Evolutionary conservation across 2,797 vertebrate genomes (phyloP), one percentile per base, ranked within the genome.

Genomic region (Vireo griseus): DNA sequence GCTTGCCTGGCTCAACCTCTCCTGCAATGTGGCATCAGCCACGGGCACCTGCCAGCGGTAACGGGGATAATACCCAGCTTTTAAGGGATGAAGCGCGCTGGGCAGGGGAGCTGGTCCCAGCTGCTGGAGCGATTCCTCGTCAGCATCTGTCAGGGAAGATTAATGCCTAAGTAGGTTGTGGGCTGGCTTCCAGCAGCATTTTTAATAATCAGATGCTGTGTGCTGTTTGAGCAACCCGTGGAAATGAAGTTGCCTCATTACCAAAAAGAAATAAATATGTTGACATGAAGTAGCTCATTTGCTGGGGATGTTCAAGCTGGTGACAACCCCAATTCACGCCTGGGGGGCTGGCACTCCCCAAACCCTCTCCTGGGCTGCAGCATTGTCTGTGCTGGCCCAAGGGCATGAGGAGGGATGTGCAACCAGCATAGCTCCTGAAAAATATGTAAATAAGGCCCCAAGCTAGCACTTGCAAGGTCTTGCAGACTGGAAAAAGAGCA

Each of bases 101-200:
- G 95, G 73, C 83, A 61, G 82, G 59, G 77, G 54, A 95, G 78
- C 88, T 3, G 24, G 57, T 77, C 75, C 89, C 3, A 72, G 91
- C 90, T 89, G 92, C 92, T 9, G 21, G 57, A 86, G 50, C 44
- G 17, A 94, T 93, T 95, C 90, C 91, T 92, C 48, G 76, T 92
- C 96, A 96, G 94, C 93, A 96, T 96, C 96, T 97, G 92, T 86
- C 92, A 92, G 88, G 67, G 87, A 84, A 94, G 95, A 97, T 97
- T 95, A 95, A 94, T 72, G 92, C 90, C 74, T 86, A 93, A 97
- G 96, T 86, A 93, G 89, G 92, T 73, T 96, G 95, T 58, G 73
- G 97, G 92, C 95, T 45, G 78, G 69, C 58, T 76, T 94, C 96
- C 96, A 97, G 94, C 42, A 81, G 96, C 95, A 62, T 92, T 97